Percentiles rank a stretch among this genome's conserved stretches.
These are phyloP conservation scores for Circaetus gallicus DNA, from an alignment of 2,113 vertebrate species.

Conservation along the genomic window DNA sequence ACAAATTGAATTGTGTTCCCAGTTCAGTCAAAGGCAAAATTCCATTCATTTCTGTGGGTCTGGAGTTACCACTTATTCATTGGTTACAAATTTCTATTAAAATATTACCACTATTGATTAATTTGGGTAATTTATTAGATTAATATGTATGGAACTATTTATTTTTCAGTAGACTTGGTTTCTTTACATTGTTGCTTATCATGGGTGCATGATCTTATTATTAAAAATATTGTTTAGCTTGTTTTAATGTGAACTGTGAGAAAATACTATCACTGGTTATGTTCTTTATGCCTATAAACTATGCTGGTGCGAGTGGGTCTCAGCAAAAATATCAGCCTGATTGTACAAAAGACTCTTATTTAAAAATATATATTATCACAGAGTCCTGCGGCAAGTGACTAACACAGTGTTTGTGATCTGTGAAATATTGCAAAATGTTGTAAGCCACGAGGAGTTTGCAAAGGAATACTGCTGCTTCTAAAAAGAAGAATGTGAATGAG, in stretches of 20 bases:
- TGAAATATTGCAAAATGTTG: not conserved
- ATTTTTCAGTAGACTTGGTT: not conserved
- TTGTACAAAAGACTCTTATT: not conserved
- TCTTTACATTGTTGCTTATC: not conserved
- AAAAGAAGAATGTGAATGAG: not conserved
- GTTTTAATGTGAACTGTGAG: not conserved
- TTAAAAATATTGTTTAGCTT: not conserved
- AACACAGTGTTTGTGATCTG: not conserved
- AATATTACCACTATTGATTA: not conserved
- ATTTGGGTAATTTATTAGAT: not conserved
- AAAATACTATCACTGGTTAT: not conserved
- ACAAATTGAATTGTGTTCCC: not conserved
- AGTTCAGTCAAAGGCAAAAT: not conserved
- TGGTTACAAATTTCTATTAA: not conserved
- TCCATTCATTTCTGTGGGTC: not conserved
- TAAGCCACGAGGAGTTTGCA: not conserved
- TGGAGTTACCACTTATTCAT: not conserved
- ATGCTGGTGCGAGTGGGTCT: not conserved
- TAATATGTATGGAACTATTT: not conserved
- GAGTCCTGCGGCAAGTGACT: not conserved
- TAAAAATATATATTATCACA: not conserved
- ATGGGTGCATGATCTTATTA: not conserved
- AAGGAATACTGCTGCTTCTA: not conserved
- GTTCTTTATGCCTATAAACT: not conserved
- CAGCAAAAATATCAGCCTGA: not conserved